These are phyloP conservation scores for Dusona sp. DNA, from an alignment of 2,888 invertebrate genomes.

Conservation along the genomic window DNA sequence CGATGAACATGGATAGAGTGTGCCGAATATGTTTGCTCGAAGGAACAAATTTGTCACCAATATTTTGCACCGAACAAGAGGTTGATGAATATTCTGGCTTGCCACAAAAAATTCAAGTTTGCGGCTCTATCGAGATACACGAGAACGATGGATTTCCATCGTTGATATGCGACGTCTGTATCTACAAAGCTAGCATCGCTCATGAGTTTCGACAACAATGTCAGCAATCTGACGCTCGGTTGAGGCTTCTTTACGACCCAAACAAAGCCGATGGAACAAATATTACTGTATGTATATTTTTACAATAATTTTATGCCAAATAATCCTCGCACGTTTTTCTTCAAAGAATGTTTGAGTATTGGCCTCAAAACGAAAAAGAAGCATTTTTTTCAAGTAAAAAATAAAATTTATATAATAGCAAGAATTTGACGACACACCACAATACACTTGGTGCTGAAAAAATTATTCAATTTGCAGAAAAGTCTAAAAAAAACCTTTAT, in stretches of 20 bases:
- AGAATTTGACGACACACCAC: no score
- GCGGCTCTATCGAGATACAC: slow-evolving; percentile 82
- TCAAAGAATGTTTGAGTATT: neutral
- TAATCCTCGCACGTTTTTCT: neutral
- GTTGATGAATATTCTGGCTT: slow-evolving; percentile 76
- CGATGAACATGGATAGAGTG: slow-evolving; percentile 81
- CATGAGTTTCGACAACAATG: slow-evolving; percentile 83
- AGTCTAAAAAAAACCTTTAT: no score
- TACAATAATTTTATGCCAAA: neutral
- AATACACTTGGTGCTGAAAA: no score
- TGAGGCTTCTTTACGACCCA: slow-evolving; percentile 80
- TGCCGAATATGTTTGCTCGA: slow-evolving; percentile 82
- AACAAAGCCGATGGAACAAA: slow-evolving; percentile 78
- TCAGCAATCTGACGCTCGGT: slow-evolving; percentile 81
- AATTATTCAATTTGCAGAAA: no score
- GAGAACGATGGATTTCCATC: slow-evolving; percentile 83
- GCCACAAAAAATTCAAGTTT: slow-evolving; percentile 81
- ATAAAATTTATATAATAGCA: no score
- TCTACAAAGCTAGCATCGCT: slow-evolving; percentile 82
- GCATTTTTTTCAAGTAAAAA: no score
- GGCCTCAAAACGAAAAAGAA: neutral
- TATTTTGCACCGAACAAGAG: slow-evolving; percentile 79
- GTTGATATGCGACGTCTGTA: slow-evolving; percentile 81
- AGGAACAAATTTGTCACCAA: slow-evolving; percentile 79
- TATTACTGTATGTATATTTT: slow-evolving; percentile 74